phyloP scores from a whole-genome alignment of 2,888 invertebrate genomes.

The Zeuzera pyrina region DNA sequence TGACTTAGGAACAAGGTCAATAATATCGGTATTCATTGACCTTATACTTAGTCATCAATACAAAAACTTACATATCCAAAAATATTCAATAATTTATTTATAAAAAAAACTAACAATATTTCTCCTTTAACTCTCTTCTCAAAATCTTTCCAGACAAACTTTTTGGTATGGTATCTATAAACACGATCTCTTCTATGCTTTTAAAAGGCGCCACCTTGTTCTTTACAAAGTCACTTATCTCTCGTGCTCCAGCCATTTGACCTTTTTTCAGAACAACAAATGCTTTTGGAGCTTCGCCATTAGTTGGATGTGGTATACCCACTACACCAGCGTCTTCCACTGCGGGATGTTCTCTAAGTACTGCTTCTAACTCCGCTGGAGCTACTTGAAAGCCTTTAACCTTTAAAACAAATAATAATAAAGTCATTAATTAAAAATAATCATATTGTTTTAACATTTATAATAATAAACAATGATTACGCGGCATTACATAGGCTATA shows the following conservation, averaged over 20 bases:
- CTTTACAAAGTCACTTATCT: constrained; percentile 10
- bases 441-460: too few relatives aligned
- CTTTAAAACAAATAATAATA: constrained; percentile 36
- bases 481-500: too few relatives aligned
- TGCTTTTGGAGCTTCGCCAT: constrained; percentile 66
- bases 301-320: constrained; percentile 74
- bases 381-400: constrained; percentile 77
- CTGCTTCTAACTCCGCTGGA: constrained; percentile 85
- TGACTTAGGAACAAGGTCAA: too few relatives aligned
- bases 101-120: constrained; percentile 1
- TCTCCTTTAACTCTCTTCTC: constrained; percentile 59
- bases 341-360: constrained; percentile 76
- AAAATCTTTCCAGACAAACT: constrained; percentile 80
- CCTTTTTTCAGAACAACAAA: constrained; percentile 19
- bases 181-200: constrained; percentile 22
- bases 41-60: neutral
- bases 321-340: constrained; percentile 84
- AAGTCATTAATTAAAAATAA: neutral
- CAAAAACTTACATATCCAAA: neutral
- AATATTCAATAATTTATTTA: neutral
- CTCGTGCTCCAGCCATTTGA: constrained; percentile 4
- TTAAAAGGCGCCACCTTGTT: constrained; percentile 17
- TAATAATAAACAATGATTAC: too few relatives aligned
- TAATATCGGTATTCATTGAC: too few relatives aligned
- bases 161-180: constrained; percentile 56